phyloP scores from a whole-genome alignment of 2,797 vertebrate genomes.

The Myotis vivesi region DNA sequence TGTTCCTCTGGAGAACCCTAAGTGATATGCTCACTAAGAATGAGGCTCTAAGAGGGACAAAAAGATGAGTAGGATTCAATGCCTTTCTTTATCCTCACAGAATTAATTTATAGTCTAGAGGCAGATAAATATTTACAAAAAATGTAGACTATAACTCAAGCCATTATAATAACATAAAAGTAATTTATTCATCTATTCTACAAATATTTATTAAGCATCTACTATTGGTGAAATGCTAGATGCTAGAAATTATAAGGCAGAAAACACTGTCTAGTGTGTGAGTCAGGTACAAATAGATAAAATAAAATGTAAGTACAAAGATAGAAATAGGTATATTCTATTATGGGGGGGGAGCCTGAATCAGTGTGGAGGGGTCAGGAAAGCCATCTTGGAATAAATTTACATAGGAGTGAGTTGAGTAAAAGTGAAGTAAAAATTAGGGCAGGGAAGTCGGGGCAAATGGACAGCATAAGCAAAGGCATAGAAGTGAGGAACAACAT shows the following conservation, averaged over 20 bases:
- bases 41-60: neutral
- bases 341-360: neutral
- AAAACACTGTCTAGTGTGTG: neutral
- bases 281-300: conserved; percentile 11
- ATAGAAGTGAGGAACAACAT: neutral
- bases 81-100: neutral
- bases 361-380: neutral
- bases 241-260: neutral
- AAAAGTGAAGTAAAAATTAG: conserved; percentile 36
- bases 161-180: neutral
- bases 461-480: neutral
- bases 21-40: conserved; percentile 3
- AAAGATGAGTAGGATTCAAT: neutral
- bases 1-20: neutral
- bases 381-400: neutral
- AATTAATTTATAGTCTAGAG: neutral
- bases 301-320: neutral
- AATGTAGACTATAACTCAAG: neutral
- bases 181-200: neutral
- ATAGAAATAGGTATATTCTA: neutral
- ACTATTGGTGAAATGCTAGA: neutral
- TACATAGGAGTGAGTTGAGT: neutral
- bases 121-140: neutral
- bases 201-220: conserved; percentile 14
- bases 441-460: neutral